Evolutionary conservation across 2,888 invertebrate genomes (phyloP).

Genomic region (Cabera pusaria): DNA sequence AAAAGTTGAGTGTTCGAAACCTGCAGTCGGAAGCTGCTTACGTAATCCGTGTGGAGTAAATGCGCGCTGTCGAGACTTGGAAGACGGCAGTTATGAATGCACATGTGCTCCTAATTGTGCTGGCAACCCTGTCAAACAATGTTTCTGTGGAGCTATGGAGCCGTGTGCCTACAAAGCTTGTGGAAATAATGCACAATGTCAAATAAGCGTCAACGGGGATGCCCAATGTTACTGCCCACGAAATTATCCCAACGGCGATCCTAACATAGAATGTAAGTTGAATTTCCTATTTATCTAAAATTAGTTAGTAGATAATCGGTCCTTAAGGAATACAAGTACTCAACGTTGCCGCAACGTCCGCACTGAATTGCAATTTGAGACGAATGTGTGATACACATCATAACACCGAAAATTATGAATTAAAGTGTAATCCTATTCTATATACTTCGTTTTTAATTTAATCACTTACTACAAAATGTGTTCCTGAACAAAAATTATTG

Average conservation of each 20-base stretch:
- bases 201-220: slow-evolving; percentile 86
- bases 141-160: slow-evolving; percentile 89
- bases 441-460: too few species aligned
- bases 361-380: too few species aligned
- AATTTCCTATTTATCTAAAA: slow-evolving; percentile 6
- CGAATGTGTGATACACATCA: too few species aligned
- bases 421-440: too few species aligned
- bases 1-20: slow-evolving; percentile 87
- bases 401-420: too few species aligned
- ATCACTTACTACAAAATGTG: too few species aligned
- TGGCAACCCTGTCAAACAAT: slow-evolving; percentile 92
- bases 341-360: too few species aligned
- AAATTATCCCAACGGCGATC: slow-evolving; percentile 92
- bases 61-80: slow-evolving; percentile 90
- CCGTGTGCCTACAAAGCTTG: slow-evolving; percentile 92
- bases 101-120: slow-evolving; percentile 90
- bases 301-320: too few species aligned
- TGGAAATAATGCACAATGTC: slow-evolving; percentile 92
- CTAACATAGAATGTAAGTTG: slow-evolving; percentile 92
- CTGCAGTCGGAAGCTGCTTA: slow-evolving; percentile 88
- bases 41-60: slow-evolving; percentile 93
- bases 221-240: slow-evolving; percentile 93
- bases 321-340: too few species aligned
- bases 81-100: slow-evolving; percentile 91
- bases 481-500: too few species aligned